Percentiles rank a stretch among this genome's conserved stretches.
These are phyloP conservation scores for Geophilus truncorum DNA, from an alignment of 2,888 invertebrate species.

Conservation along the genomic window DNA sequence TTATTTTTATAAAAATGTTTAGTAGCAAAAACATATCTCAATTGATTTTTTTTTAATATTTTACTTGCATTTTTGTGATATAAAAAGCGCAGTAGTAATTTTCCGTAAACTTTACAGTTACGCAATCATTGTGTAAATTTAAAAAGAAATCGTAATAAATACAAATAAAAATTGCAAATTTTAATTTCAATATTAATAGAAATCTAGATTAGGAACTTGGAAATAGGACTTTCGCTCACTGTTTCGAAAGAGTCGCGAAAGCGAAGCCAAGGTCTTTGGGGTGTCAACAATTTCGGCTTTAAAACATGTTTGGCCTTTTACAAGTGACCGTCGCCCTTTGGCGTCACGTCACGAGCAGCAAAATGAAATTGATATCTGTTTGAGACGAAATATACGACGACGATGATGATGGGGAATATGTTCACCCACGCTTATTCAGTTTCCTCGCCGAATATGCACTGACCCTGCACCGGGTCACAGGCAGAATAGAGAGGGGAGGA, in stretches of 20 bases:
- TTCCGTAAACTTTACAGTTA: too few relatives aligned
- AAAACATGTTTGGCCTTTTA: not conserved
- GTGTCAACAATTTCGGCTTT: slow-evolving; percentile 20
- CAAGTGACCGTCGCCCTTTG: slow-evolving; percentile 8
- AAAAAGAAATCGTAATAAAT: too few relatives aligned
- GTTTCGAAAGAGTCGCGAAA: not conserved
- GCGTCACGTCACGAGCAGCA: not conserved
- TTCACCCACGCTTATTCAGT: slow-evolving; percentile 16
- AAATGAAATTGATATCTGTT: slow-evolving; percentile 1
- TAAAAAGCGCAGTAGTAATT: too few relatives aligned
- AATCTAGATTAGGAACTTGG: not conserved
- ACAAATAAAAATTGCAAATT: not conserved
- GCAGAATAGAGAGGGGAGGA: not conserved
- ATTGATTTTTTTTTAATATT: not conserved
- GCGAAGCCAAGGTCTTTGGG: not conserved
- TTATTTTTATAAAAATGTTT: too few relatives aligned
- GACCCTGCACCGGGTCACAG: slow-evolving; percentile 6
- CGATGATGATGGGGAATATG: not conserved
- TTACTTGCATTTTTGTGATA: not conserved
- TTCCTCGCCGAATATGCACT: not conserved
- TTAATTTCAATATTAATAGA: not conserved
- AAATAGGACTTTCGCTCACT: not conserved
- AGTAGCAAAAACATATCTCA: not conserved
- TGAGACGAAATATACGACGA: not conserved
- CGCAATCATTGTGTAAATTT: too few relatives aligned